phyloP scores from a whole-genome alignment of 2,888 invertebrate genomes.

The Andrena marginata region DNA sequence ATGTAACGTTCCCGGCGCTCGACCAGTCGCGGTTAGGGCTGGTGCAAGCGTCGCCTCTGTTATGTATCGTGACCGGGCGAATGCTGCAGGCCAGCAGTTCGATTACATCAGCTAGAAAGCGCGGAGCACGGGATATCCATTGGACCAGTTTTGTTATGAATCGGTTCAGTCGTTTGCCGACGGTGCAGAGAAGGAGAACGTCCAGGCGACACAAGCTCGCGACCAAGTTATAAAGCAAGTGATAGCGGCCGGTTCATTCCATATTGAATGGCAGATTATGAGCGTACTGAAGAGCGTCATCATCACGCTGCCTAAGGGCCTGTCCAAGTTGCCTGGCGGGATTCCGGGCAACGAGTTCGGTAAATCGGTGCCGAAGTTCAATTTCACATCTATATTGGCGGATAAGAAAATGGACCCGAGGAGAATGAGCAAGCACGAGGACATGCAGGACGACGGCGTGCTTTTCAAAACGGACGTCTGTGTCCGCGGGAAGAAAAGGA shows the following conservation, averaged over 20 bases:
- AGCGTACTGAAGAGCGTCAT: constrained; percentile 80
- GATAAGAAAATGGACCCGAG: constrained; percentile 72
- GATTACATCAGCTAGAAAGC: constrained; percentile 57
- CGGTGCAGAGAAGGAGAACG: constrained; percentile 18
- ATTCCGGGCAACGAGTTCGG: constrained; percentile 58
- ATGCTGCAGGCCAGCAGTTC: constrained; percentile 42
- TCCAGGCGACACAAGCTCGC: neutral
- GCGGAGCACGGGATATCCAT: neutral
- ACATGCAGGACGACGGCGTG: constrained; percentile 57
- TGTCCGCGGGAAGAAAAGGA: constrained; percentile 88
- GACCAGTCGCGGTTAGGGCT: constrained; percentile 38
- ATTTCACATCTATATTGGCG: constrained; percentile 77
- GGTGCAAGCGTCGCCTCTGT: neutral
- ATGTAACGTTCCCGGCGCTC: constrained; percentile 13
- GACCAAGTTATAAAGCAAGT: constrained; percentile 14
- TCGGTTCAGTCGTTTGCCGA: constrained; percentile 34
- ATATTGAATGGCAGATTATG: constrained; percentile 79
- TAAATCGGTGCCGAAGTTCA: constrained; percentile 69
- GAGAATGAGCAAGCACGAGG: constrained; percentile 49
- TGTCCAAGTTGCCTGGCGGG: constrained; percentile 69
- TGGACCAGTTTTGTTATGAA: constrained; percentile 30
- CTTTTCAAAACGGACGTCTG: constrained; percentile 75
- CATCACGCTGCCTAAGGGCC: constrained; percentile 81
- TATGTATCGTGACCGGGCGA: constrained; percentile 18
- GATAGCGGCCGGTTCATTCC: constrained; percentile 14